Percentiles rank a stretch among this genome's conserved stretches.
These are phyloP conservation scores for Odobenus rosmarus DNA, from an alignment of 2,113 vertebrate genomes.

Conservation along the genomic window DNA sequence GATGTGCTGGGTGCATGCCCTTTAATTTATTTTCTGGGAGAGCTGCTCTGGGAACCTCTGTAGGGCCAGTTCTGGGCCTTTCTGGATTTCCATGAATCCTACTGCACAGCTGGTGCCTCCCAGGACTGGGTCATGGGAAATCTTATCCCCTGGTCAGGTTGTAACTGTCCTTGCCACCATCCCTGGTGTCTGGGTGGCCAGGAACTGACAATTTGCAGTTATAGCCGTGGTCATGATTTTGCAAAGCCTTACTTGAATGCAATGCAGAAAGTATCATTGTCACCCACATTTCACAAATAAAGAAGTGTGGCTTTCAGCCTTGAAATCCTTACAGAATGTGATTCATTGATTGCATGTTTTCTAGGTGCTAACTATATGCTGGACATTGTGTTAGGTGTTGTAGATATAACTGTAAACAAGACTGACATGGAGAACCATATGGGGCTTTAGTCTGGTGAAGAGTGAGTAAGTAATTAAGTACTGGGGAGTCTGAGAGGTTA, in stretches of 20 bases:
- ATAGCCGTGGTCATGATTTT: background rate
- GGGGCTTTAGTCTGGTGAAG: background rate
- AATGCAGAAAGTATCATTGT: background rate
- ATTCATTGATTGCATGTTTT: background rate
- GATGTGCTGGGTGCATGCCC: background rate
- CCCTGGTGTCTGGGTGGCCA: background rate
- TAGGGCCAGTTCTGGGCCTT: background rate
- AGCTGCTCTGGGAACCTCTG: background rate
- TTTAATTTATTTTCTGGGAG: background rate
- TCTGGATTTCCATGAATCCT: background rate
- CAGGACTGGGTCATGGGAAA: background rate
- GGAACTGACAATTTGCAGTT: background rate
- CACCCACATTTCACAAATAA: background rate
- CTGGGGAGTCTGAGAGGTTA: background rate
- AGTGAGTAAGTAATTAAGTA: background rate
- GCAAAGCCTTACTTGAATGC: background rate
- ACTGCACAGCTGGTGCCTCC: background rate
- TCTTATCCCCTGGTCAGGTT: background rate
- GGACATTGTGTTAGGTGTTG: too few relatives aligned
- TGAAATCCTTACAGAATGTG: background rate
- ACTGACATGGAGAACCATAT: background rate
- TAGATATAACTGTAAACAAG: too few relatives aligned
- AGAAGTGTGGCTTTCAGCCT: background rate
- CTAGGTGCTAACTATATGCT: background rate
- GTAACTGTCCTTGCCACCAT: background rate